Evolutionary conservation across 2,113 vertebrate genomes (phyloP).

Genomic region (Microtus richardsoni): DNA sequence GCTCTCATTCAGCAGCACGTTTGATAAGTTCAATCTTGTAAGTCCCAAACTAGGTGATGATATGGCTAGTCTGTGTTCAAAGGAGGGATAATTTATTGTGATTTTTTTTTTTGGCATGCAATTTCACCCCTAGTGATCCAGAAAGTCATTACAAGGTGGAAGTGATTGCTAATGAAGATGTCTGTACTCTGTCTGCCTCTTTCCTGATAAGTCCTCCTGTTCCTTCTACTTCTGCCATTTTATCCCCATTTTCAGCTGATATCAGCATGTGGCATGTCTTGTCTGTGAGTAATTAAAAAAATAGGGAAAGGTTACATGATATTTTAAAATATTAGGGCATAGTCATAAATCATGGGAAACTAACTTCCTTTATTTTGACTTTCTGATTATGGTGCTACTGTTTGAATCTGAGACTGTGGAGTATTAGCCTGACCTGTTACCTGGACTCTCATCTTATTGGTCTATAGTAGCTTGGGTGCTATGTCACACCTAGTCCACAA

Average conservation of each 20-base stretch:
- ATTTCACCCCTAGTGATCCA: slow-evolving; percentile 80
- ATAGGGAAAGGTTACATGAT: slow-evolving; percentile 22
- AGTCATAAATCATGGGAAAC: slow-evolving; percentile 68
- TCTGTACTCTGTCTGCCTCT: slow-evolving; percentile 70
- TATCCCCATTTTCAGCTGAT: slow-evolving; percentile 73
- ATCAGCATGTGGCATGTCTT: slow-evolving; percentile 70
- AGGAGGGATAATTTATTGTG: slow-evolving; percentile 81
- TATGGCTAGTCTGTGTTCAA: slow-evolving; percentile 77
- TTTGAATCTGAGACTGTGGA: slow-evolving; percentile 18
- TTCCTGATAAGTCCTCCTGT: slow-evolving; percentile 59
- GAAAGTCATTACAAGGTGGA: slow-evolving; percentile 81
- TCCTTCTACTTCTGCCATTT: slow-evolving; percentile 44
- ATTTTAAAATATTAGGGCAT: slow-evolving; percentile 70
- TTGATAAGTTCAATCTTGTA: slow-evolving; percentile 71
- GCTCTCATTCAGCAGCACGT: slow-evolving; percentile 61
- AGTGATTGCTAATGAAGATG: slow-evolving; percentile 80
- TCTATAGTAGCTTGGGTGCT: slow-evolving; percentile 9
- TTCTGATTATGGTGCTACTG: slow-evolving; percentile 52
- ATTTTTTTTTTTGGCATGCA: slow-evolving; percentile 80
- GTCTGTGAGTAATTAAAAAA: slow-evolving; percentile 76
- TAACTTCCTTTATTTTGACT: slow-evolving; percentile 65
- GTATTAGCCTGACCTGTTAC: slow-evolving; percentile 17
- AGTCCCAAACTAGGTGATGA: slow-evolving; percentile 70
- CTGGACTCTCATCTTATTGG: background rate
- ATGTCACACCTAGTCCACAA: background rate